Evolutionary conservation across 1,140 invertebrate genomes (phyloP), one percentile per base, ranked within the genome.

Genomic region (Euura saliciscinereae): DNA sequence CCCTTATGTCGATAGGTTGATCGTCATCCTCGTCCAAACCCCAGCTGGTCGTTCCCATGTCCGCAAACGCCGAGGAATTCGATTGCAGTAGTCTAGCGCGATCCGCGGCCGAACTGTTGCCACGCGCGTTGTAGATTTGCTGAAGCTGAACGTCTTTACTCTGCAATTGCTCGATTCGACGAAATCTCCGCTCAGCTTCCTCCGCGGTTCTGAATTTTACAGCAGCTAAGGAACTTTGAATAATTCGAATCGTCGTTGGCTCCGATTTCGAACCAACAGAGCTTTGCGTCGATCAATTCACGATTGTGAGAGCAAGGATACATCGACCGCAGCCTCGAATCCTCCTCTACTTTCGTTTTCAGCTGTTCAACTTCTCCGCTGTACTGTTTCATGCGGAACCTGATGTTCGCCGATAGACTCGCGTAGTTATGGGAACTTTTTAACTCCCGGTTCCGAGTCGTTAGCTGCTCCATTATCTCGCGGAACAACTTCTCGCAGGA

Each of bases 401-500:
- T 82, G 76, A 94, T 89, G 75, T 86, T 88, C 6, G 88, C 88
- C 3, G 91, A 92, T 44, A 92, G 79, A 75, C 83, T 88, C 1
- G 87, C 84, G 80, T 90, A 92, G 45, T 86, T 82, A 73, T 89
- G 85, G 5, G 89, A 90, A 1, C 83, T 84, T 77, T 85, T 88
- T 43, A 85, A 78, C 70, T 90, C 82, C 71, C 85, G 85, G 77
- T 91, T 88, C 51, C 92, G 86, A 43, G 86, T 74, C 2, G 89
- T 89, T 0, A 94, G 73, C 75, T 91, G 88, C 75, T 90, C 89
- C 83, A 91, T 89, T 65, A 93, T 90, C 74, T 91, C 89, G 71
- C 91, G 87, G 73, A 89, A 89, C 3, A 93, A 78, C 69, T 90
- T 90, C 78, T 93, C 91, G 77, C 92, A 93, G 0, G 90, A 88